These are phyloP conservation scores for Brevimyrus niger DNA, from an alignment of 2,113 vertebrate genomes.

Conservation along the genomic window DNA sequence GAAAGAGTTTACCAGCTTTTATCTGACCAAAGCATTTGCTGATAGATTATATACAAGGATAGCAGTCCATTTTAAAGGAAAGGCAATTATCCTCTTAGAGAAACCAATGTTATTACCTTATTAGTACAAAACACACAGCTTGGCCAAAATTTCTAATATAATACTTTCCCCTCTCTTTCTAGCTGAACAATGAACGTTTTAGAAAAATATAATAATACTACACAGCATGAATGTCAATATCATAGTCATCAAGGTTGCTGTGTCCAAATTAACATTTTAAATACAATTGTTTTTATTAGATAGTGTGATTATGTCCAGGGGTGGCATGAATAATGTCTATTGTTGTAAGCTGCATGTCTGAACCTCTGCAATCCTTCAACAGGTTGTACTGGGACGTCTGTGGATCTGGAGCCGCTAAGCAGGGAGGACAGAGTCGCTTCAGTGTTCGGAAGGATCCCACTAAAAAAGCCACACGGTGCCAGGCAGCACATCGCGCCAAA, in stretches of 20 bases:
- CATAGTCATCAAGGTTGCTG: background rate
- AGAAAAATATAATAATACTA: background rate
- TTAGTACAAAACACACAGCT: conserved; percentile 15
- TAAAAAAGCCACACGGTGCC: background rate
- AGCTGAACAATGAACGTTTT: background rate
- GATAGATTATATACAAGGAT: background rate
- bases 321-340: background rate
- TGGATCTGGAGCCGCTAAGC: background rate
- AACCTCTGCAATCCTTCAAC: background rate
- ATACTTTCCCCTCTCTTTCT: background rate
- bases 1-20: conserved; percentile 8
- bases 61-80: conserved; percentile 14
- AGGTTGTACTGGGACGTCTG: background rate
- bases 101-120: conserved; percentile 16
- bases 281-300: background rate
- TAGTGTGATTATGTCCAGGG: background rate
- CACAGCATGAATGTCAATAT: background rate
- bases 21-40: conserved; percentile 10
- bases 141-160: background rate
- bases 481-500: background rate
- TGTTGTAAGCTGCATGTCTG: background rate
- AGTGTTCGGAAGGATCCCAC: background rate
- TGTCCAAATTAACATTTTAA: background rate
- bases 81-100: conserved; percentile 19
- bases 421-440: background rate